These are phyloP conservation scores for Orchestes rusci DNA, from an alignment of 2,888 invertebrate genomes.

Conservation along the genomic window DNA sequence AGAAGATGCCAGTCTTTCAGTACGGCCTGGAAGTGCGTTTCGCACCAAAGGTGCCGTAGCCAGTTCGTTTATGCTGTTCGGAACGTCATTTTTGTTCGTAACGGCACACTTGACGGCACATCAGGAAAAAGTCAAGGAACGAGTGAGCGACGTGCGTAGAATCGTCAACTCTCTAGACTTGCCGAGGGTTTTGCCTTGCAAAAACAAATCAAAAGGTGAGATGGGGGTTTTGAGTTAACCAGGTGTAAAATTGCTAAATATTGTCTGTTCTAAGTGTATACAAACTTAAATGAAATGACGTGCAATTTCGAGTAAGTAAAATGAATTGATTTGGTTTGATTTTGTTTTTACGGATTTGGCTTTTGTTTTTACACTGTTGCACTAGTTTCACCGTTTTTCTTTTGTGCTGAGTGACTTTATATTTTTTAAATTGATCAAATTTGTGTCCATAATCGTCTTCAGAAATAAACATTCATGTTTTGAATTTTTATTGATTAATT, in stretches of 20 bases:
- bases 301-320: too few species aligned
- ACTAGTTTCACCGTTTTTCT: too few species aligned
- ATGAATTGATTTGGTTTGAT: too few species aligned
- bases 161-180: conserved; percentile 76
- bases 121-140: conserved; percentile 79
- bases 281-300: not conserved
- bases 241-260: not conserved
- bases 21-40: conserved; percentile 83
- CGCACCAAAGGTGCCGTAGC: conserved; percentile 94
- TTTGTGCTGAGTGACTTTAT: too few species aligned
- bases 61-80: conserved; percentile 86
- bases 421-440: too few species aligned
- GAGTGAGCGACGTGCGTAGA: conserved; percentile 77
- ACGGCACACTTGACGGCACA: conserved; percentile 94
- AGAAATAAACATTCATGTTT: too few species aligned
- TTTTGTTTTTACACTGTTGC: too few species aligned
- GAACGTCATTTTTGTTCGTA: conserved; percentile 90
- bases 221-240: not conserved
- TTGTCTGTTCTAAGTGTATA: not conserved
- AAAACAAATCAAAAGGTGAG: conserved; percentile 65
- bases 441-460: too few species aligned
- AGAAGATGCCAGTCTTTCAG: conserved; percentile 81
- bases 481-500: too few species aligned
- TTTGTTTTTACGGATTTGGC: too few species aligned
- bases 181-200: conserved; percentile 71